A percentile compares a stretch with the other conserved stretches of the same genome.
phyloP scores from a whole-genome alignment of 2,113 vertebrate species.

The Sitta europaea region DNA sequence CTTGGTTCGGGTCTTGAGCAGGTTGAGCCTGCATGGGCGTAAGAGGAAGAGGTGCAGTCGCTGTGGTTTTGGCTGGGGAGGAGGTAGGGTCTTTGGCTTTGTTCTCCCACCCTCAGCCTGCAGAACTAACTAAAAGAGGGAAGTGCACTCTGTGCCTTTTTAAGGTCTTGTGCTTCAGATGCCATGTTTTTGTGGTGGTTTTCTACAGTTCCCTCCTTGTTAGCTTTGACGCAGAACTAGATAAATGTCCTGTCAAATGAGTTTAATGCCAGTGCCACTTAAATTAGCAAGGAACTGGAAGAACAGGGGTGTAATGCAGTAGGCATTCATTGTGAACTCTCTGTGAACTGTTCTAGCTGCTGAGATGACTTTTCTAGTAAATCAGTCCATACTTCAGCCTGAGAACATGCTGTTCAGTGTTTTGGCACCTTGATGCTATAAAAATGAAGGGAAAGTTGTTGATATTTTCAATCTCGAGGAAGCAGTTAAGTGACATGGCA shows the following conservation, averaged over 20 bases:
- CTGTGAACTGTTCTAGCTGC: neutral
- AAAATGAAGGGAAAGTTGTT: neutral
- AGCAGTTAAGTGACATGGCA: neutral
- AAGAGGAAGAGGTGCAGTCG: neutral
- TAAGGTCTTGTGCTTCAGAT: neutral
- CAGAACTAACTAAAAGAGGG: neutral
- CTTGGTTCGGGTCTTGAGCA: neutral
- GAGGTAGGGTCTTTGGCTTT: neutral
- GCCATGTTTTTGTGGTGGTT: neutral
- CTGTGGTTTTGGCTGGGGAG: slow-evolving; percentile 36
- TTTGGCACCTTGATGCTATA: neutral
- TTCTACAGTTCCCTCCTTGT: neutral
- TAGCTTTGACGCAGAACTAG: neutral
- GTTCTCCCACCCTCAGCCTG: neutral
- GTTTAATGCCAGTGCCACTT: neutral
- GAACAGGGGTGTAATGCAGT: neutral
- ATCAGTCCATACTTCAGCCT: neutral
- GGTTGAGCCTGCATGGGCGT: neutral
- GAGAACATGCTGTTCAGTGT: neutral
- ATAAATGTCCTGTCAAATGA: neutral
- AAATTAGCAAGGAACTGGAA: neutral
- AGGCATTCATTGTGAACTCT: neutral
- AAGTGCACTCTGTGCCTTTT: neutral
- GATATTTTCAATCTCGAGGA: neutral
- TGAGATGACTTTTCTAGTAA: neutral